Base-by-base conservation (phyloP, 2,888 invertebrate species). In the Apotomis betuletana region DNA sequence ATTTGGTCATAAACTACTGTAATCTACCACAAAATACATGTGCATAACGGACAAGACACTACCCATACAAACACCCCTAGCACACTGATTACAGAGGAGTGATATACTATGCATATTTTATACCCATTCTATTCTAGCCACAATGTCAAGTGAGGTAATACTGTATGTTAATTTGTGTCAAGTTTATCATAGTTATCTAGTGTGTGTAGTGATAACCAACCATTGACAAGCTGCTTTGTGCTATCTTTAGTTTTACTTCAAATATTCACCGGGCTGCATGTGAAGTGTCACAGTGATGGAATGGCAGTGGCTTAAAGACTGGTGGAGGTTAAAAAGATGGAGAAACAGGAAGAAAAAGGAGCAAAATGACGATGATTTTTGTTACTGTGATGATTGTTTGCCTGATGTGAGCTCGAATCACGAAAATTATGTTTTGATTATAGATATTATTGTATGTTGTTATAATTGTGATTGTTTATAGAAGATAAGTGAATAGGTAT, bases 221-320 rank as follows among this genome's bases (percentile, higher is more conserved):
- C 85, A 83, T 79, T 80, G 77, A 78, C 87, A 85, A 88, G 85
- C 80, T 83, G 82, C 76, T 78, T 78, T 74, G 68, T 72, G 72
- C 67, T 72, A 68, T 72, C 68, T 68, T 72, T 72, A 72, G 67
- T 72, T 63, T 68, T 59, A 46, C 59, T 63, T 59, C 4, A 59
- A 59, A 52, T 62, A 54, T 63, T 68, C 63, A 54, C 67, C 52
- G 9, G 52, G 62, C 46, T 79, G 81, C 83, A 81, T 81, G 80
- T 86, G 83, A 83, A 79, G 82, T 85, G 81, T 60, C 74, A 73
- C 74, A 76, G 80, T 82, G 83, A 96, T 96, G 96, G 96, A 96
- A 93, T 96, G 96, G 96, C 95, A 95, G 81, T 96, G 96, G 96
- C 91, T 96, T 83, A 96, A 96, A 89, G 96, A 96, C 89, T 96